Evolutionary conservation across 1,140 invertebrate species (phyloP).

Genomic region (Colletes gigas): DNA sequence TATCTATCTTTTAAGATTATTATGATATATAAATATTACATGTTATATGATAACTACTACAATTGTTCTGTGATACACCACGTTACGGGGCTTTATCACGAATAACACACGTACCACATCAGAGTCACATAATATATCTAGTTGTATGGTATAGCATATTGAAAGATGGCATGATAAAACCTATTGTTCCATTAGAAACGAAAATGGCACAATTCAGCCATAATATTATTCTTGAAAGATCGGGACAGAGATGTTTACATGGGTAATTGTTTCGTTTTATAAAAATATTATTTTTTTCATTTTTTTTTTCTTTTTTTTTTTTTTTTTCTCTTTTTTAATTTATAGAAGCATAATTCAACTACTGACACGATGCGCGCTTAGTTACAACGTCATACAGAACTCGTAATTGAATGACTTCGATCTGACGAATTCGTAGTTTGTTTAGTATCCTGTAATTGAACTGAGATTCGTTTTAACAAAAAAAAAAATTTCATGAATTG

Average conservation of each 20-base stretch:
- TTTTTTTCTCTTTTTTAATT: conserved; percentile 13
- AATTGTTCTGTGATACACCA: conserved; percentile 82
- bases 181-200: conserved; percentile 55
- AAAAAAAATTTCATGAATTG: conserved; percentile 25
- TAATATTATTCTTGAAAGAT: conserved; percentile 28
- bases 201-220: conserved; percentile 51
- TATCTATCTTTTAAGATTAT: conserved; percentile 78
- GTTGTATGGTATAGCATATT: conserved; percentile 68
- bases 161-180: conserved; percentile 53
- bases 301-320: not conserved
- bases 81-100: conserved; percentile 81
- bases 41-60: conserved; percentile 78
- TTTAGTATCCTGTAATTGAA: conserved; percentile 12
- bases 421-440: conserved; percentile 16
- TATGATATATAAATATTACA: conserved; percentile 75
- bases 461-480: conserved; percentile 47
- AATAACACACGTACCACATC: conserved; percentile 68
- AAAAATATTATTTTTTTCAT: conserved; percentile 15
- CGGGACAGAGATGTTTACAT: conserved; percentile 20
- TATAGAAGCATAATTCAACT: conserved; percentile 43
- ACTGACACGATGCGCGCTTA: conserved; percentile 37
- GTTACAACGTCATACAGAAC: conserved; percentile 60
- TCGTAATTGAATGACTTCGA: conserved; percentile 52
- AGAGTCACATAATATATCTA: conserved; percentile 68
- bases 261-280: conserved; percentile 42